Base-by-base conservation (phyloP, 2,113 vertebrate genomes). In the Rhinopomastus cyanomelas region DNA sequence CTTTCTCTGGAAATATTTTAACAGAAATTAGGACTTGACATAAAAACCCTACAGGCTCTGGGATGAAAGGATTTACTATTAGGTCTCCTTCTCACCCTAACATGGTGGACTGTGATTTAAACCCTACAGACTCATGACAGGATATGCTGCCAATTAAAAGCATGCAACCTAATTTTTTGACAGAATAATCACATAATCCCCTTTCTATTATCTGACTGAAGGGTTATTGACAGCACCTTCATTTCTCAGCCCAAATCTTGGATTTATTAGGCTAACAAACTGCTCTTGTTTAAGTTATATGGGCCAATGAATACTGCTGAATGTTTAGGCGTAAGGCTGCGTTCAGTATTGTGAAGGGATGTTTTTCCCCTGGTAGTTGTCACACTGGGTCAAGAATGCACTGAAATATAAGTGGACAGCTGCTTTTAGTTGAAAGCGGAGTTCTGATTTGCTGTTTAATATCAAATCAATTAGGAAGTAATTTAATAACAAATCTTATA, bases 131-230 rank as follows among this genome's bases (percentile, higher is more conserved):
- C 83, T 85, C 89, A 48, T 82, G 94, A 94, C 95, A 98, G 97
- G 97, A 97, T 98, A 96, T 97, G 95, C 96, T 92, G 92, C 95
- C 96, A 97, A 97, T 98, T 97, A 97, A 97, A 97, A 97, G 91
- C 93, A 97, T 26, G 85, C 94, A 96, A 88, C 90, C 97, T 96
- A 97, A 97, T 97, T 97, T 97, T 97, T 95, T 95, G 88, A 92
- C 95, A 94, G 94, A 97, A 96, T 92, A 94, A 96, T 96, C 93
- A 96, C 94, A 91, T 97, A 96, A 97, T 96, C 87, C 72, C 95
- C 89, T 96, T 97, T 96, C 94, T 97, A 92, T 94, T 96, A 97
- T 96, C 95, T 95, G 88, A 44, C 74, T 96, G 94, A 94, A 93
- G 84, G 78, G 87, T 93, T 96, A 96, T 92, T 96, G 95, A 97